Evolutionary conservation across 2,113 vertebrate species (phyloP).

Genomic region (Dicerorhinus sumatrensis): DNA sequence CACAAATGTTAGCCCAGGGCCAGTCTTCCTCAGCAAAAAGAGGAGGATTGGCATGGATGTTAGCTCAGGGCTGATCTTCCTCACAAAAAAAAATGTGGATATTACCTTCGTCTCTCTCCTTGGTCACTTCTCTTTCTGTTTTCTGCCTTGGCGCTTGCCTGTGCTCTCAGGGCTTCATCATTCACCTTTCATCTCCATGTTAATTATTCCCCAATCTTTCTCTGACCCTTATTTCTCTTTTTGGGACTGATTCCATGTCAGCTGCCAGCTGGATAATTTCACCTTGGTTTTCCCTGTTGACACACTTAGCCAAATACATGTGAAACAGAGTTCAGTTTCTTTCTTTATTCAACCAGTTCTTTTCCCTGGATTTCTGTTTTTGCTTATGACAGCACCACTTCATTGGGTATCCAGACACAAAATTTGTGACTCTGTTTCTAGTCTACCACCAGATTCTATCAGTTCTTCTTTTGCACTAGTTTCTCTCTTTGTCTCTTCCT

Average conservation of each 20-base stretch:
- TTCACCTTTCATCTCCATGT: neutral
- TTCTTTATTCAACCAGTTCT: neutral
- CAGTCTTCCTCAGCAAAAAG: too few species aligned
- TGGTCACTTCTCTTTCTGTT: neutral
- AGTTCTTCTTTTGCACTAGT: neutral
- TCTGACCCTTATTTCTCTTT: neutral
- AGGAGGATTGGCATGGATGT: too few species aligned
- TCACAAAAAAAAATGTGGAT: too few species aligned
- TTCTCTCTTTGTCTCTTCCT: neutral
- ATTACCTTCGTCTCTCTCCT: neutral
- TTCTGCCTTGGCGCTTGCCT: neutral
- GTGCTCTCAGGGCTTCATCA: neutral
- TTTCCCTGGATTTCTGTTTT: neutral
- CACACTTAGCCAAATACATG: neutral
- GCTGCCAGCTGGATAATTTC: neutral
- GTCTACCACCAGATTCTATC: fast-evolving
- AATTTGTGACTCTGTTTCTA: neutral
- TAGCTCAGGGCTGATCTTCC: too few species aligned
- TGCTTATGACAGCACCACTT: neutral
- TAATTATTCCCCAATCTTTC: neutral
- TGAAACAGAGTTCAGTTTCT: neutral
- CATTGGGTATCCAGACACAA: neutral
- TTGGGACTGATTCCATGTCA: neutral
- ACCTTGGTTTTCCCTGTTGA: neutral
- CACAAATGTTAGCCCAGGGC: too few species aligned